Base-by-base conservation (phyloP, 2,113 vertebrate species). In the Sclerurus mexicanus region DNA sequence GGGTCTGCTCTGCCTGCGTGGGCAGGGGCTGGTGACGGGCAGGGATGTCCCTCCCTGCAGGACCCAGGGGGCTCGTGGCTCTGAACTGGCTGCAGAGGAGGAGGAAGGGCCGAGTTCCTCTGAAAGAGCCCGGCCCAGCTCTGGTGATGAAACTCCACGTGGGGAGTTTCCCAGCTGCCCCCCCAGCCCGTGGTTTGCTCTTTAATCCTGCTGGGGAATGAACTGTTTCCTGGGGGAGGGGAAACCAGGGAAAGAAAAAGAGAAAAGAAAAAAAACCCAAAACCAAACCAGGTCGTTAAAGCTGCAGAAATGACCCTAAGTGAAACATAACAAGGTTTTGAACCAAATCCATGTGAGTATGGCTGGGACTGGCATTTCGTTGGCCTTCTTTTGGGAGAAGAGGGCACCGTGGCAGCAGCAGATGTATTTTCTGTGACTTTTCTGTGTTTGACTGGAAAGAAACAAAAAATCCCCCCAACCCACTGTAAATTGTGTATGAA, bases 401-500 rank as follows among this genome's bases (percentile, higher is more conserved):
- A 96, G 95, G 95, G 77, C 8, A 31, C 96, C 95, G 97, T 96
- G 96, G 96, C 96, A 97, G 97, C 97, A 97, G 97, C 92, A 96
- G 96, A 94, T 96, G 96, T 95, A 95, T 97, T 95, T 97, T 96
- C 97, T 97, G 97, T 97, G 93, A 95, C 94, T 97, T 28, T 52
- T 95, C 96, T 97, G 90, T 95, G 79, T 96, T 90, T 93, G 74
- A 85, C 76, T 82, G 78, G 84, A 52, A 62, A 83, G 81, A 74
- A 77, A 47, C 63, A 90, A 87, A 69, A 46, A 84, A 60, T 10
- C 13, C n/a, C 46, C 60, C 60, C 66, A 49, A 42, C 85, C 72
- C 94, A 66, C 95, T 98, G 97, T 98, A 98, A 98, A 98, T 98
- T 91, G 96, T 98, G 96, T 98, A 98, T 92, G 97, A 97, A 98